Evolutionary conservation across 2,113 vertebrate genomes (phyloP), one percentile per base, ranked within the genome.

Genomic region (Tachycineta bicolor): DNA sequence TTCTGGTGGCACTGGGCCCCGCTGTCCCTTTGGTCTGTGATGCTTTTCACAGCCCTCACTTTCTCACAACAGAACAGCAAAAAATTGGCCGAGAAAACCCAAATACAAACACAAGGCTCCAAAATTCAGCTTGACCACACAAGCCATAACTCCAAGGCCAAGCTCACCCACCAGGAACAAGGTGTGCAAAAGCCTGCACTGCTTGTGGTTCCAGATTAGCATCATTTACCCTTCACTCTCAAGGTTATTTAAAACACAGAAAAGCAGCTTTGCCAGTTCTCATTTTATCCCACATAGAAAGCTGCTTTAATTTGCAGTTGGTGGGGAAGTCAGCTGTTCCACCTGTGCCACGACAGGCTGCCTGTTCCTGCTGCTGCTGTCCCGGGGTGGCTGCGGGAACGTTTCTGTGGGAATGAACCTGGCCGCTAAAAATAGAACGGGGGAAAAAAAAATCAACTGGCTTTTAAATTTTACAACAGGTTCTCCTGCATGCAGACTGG

Each of bases 221-320:
- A 81, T 74, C 69, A 17, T 10, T 65, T 63, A 49, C 73, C 90
- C 85, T 88, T 24, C 34, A 3, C 70, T 69, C 6, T 6, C 55
- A 86, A 76, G 50, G 62, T 62, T 69, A 91, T 76, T 96, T 93
- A 74, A 94, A 96, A 92, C 14, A 60, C 56, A 52, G 5, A 74
- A 50, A 94, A 92, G 90, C 85, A 89, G 92, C 67, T 88, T 93
- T 96, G 85, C 85, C 92, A 80, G 79, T 90, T 94, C 90, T 71
- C 56, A 49, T 80, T 93, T 69, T 75, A 80, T 92, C 91, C 92
- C 82, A 83, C 94, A 83, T 55, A 59, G 86, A 90, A 91, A 74
- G 70, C 4, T 83, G 64, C 14, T 34, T 58, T 73, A 11, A 79
- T 94, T 43, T 85, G 84, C 69, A 95, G 46, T 17, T 31, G 11